phyloP scores from a whole-genome alignment of 1,140 invertebrate genomes.

The Oncopodura yosiiana region DNA sequence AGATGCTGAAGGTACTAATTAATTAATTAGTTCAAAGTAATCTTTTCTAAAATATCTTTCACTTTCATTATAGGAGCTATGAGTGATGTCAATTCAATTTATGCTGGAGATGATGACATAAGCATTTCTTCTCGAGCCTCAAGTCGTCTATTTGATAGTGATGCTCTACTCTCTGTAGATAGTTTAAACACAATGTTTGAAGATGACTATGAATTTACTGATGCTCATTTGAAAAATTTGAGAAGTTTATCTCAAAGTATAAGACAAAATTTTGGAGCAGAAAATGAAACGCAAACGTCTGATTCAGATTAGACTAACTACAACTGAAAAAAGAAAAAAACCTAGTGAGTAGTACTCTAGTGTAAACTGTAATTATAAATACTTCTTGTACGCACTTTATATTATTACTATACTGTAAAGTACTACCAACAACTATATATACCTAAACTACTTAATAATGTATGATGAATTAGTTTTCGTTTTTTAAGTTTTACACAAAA shows the following conservation, averaged over 20 bases:
- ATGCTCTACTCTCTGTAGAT: slow-evolving; percentile 63
- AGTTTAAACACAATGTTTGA: slow-evolving; percentile 64
- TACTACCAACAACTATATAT: not conserved
- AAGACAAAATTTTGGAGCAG: slow-evolving; percentile 60
- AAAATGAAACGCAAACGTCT: slow-evolving; percentile 22
- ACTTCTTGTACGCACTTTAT: not conserved
- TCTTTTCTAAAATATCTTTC: not conserved
- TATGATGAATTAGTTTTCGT: not conserved
- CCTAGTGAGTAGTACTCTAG: not conserved
- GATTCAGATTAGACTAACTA: slow-evolving; percentile 25
- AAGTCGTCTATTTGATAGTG: slow-evolving; percentile 62
- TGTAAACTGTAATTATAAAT: too few species aligned
- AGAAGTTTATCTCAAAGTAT: slow-evolving; percentile 59
- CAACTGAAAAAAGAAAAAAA: not conserved
- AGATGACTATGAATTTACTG: slow-evolving; percentile 65
- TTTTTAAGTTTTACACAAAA: too few species aligned
- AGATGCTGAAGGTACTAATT: slow-evolving; percentile 58
- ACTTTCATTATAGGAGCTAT: slow-evolving; percentile 48
- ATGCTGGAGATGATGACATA: slow-evolving; percentile 61
- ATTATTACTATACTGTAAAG: not conserved
- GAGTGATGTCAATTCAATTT: slow-evolving; percentile 75
- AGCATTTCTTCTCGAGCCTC: slow-evolving; percentile 66
- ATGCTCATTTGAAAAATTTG: slow-evolving; percentile 64
- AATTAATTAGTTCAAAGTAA: not conserved
- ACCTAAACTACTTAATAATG: not conserved